Base-by-base conservation (phyloP, 2,888 invertebrate genomes). In the Acholoe squamosa region DNA sequence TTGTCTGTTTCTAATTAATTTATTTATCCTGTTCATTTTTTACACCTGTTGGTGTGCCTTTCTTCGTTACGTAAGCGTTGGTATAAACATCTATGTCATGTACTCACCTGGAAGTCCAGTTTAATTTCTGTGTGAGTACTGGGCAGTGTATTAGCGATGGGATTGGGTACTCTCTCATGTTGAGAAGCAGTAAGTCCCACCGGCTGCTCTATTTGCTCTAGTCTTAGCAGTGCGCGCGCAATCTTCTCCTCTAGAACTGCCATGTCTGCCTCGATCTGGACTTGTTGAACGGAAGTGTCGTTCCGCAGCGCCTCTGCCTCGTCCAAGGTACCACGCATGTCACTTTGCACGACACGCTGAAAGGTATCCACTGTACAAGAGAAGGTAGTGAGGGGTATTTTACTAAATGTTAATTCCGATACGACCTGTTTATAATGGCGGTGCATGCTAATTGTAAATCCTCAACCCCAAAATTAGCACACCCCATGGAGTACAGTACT, bases 181-280 rank as follows among this genome's bases (percentile, higher is more conserved):
- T 89, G 33, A 10, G 31, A n/a, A 0, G n/a, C 67, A 10, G 7
- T 84, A 86, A 94, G 93, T 22, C 84, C 90, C 14, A 94, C 93
- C 19, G 94, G 94, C 86, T 93, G 93, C 52, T 92, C 92, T 31
- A 94, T 89, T 61, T 89, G 89, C 16, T 76, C 86, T 14, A 93
- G 80, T 43, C 91, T 77, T 14, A 56, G n/a, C 89, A 89, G 86
- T 16, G 92, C 92, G 31, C 80, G 71, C 14, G n/a, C 89, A 14
- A 93, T 56, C 86, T 92, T 93, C 25, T 51, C 90, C 33, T 92
- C 90, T 3, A 93, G 84, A 22, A 43, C 76, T 16, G 80, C 84
- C 54, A 92, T 84, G 19, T 71, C 77, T 0, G 25, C 31, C 56
- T 91, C 90, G 25, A 92, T 54, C 67, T 14, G 80, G 54, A 51